Evolutionary conservation across 1,140 invertebrate species (phyloP).

Genomic region (Anadara kagoshimensis): DNA sequence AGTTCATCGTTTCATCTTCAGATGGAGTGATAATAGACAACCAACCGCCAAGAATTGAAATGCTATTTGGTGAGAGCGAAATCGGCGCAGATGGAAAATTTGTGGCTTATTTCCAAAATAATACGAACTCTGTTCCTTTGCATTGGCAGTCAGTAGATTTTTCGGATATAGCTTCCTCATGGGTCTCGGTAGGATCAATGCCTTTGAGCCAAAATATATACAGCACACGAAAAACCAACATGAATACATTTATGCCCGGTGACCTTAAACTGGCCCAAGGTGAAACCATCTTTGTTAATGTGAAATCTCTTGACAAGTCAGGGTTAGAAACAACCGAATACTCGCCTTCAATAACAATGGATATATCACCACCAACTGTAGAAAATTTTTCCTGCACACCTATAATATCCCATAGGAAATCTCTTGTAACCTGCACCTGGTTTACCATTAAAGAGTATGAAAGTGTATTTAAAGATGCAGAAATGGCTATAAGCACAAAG

Average conservation of each 20-base stretch:
- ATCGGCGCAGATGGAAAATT: neutral
- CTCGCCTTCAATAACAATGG: constrained; percentile 28
- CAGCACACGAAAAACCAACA: neutral
- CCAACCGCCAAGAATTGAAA: constrained; percentile 30
- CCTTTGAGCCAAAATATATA: constrained; percentile 24
- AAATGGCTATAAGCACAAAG: constrained; percentile 15
- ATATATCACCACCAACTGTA: constrained; percentile 29
- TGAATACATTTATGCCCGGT: constrained; percentile 14
- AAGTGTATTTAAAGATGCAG: constrained; percentile 26
- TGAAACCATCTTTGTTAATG: constrained; percentile 32
- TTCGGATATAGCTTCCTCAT: constrained; percentile 16
- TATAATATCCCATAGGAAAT: constrained; percentile 28
- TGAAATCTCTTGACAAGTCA: constrained; percentile 24
- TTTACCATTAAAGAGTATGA: constrained; percentile 33
- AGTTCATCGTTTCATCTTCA: constrained; percentile 50
- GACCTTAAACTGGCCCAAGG: constrained; percentile 12
- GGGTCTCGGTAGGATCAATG: constrained; percentile 21
- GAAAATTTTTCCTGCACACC: constrained; percentile 27
- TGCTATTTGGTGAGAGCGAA: no score
- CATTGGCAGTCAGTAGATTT: constrained; percentile 32
- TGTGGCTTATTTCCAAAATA: constrained; percentile 5
- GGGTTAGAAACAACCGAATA: constrained; percentile 12
- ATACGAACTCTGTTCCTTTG: constrained; percentile 10
- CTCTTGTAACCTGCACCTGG: constrained; percentile 37
- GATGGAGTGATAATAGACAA: constrained; percentile 47